Evolutionary conservation across 92 coral and sea anemone species (phyloP).

Genomic region (Zoanthus gigantus): DNA sequence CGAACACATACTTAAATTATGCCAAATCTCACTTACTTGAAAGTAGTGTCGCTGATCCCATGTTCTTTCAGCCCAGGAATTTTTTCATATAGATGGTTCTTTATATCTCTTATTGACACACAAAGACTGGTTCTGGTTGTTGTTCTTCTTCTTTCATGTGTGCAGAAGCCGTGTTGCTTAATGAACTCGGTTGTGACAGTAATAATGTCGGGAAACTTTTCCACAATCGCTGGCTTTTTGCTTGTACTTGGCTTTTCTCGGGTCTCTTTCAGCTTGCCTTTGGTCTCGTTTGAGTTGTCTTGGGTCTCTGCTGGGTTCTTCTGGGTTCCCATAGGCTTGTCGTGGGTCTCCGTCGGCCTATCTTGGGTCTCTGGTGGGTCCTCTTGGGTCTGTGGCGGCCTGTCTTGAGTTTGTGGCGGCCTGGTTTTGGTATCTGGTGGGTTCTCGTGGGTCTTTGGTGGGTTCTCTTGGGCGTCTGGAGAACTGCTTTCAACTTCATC

Average conservation of each 20-base stretch:
- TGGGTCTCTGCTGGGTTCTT: constrained; percentile 6
- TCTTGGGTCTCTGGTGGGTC: constrained; percentile 33
- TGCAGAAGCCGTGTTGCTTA: constrained; percentile 46
- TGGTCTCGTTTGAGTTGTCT: constrained; percentile 18
- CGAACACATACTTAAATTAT: constrained; percentile 11
- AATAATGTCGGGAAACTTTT: constrained; percentile 41
- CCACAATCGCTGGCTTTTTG: constrained; percentile 35
- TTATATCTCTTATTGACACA: constrained; percentile 31
- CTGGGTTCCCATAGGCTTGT: constrained; percentile 22
- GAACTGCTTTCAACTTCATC: not conserved
- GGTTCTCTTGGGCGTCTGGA: not conserved
- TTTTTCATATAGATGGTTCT: constrained; percentile 24
- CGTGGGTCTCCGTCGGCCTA: constrained; percentile 36
- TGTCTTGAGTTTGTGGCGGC: not conserved
- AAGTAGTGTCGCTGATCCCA: not conserved
- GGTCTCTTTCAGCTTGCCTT: not conserved
- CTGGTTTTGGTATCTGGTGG: not conserved
- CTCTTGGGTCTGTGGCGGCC: constrained; percentile 18
- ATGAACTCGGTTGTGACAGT: constrained; percentile 42
- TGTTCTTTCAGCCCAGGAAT: constrained; percentile 33
- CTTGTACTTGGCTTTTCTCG: not conserved
- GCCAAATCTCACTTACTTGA: constrained; percentile 13
- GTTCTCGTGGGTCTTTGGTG: constrained; percentile 1
- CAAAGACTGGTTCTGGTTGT: constrained; percentile 34
- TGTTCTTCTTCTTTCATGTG: constrained; percentile 31